phyloP scores from a whole-genome alignment of 2,113 vertebrate species.

The Puntigrus tetrazona region DNA sequence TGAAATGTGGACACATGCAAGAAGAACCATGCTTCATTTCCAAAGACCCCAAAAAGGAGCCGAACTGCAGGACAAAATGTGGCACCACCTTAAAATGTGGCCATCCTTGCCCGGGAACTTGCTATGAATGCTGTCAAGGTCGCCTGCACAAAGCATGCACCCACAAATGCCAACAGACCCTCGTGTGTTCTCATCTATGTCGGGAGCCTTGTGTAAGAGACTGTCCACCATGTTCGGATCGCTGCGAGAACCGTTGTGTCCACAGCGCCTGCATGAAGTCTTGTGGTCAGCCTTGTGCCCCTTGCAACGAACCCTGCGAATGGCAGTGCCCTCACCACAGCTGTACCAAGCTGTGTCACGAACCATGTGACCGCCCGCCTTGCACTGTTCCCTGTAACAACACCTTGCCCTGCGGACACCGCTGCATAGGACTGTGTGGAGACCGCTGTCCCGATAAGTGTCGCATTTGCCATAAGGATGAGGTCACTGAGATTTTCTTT shows the following conservation, averaged over 20 bases:
- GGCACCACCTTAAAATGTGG: slow-evolving; percentile 76
- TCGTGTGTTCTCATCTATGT: slow-evolving; percentile 89
- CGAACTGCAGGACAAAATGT: slow-evolving; percentile 73
- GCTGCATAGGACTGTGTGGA: slow-evolving; percentile 88
- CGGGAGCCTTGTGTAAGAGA: slow-evolving; percentile 79
- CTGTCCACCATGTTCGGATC: slow-evolving; percentile 80
- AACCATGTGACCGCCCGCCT: slow-evolving; percentile 85
- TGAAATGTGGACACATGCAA: slow-evolving; percentile 84
- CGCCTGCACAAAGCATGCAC: slow-evolving; percentile 81
- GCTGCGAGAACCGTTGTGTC: slow-evolving; percentile 85
- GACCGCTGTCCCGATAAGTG: slow-evolving; percentile 89
- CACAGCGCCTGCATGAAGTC: slow-evolving; percentile 85
- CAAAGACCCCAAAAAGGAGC: not conserved
- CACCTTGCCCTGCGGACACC: slow-evolving; percentile 81
- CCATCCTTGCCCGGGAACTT: slow-evolving; percentile 84
- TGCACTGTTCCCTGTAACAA: slow-evolving; percentile 81
- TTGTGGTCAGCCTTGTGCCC: slow-evolving; percentile 82
- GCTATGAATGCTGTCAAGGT: slow-evolving; percentile 81
- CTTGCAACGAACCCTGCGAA: slow-evolving; percentile 84
- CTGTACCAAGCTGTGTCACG: slow-evolving; percentile 86
- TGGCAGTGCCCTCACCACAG: slow-evolving; percentile 85
- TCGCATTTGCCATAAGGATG: slow-evolving; percentile 79
- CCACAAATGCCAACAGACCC: slow-evolving; percentile 72
- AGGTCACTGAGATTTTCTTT: slow-evolving; percentile 89
- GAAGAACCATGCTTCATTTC: slow-evolving; percentile 72